These are phyloP conservation scores for Rana temporaria DNA, from an alignment of 2,113 vertebrate species.

Conservation along the genomic window DNA sequence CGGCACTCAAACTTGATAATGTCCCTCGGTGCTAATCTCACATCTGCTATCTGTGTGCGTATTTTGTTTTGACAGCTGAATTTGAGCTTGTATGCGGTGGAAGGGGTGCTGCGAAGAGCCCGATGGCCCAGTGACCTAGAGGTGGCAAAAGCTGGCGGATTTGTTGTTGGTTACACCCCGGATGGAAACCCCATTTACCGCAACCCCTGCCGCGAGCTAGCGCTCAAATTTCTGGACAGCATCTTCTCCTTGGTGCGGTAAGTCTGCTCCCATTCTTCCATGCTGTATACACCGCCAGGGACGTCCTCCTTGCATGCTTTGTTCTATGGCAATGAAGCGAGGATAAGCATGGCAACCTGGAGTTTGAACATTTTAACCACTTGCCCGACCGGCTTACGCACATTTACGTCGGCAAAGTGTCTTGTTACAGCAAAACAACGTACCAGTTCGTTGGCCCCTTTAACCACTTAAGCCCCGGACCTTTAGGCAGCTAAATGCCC, in stretches of 20 bases:
- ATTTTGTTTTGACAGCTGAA: constrained; percentile 77
- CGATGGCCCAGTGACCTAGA: constrained; percentile 87
- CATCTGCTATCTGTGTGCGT: neutral
- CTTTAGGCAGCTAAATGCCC: too few relatives aligned
- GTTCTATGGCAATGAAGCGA: too few relatives aligned
- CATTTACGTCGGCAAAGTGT: too few relatives aligned
- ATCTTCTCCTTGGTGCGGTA: constrained; percentile 92
- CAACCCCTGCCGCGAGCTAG: constrained; percentile 86
- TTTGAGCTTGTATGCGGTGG: constrained; percentile 87
- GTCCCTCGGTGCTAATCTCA: too few relatives aligned
- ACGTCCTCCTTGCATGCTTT: neutral
- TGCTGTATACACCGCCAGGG: neutral
- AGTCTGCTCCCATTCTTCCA: constrained; percentile 46
- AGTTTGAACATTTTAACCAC: too few relatives aligned
- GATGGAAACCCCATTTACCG: constrained; percentile 85
- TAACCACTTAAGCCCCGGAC: too few relatives aligned
- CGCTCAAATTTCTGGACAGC: constrained; percentile 89
- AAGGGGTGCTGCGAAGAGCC: constrained; percentile 90
- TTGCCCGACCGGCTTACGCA: too few relatives aligned
- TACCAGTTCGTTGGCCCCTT: too few relatives aligned
- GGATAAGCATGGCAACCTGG: too few relatives aligned
- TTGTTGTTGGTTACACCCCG: constrained; percentile 81
- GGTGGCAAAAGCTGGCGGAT: constrained; percentile 91
- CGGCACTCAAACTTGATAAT: too few relatives aligned
- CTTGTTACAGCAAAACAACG: too few relatives aligned